Evolutionary conservation across 2,888 invertebrate genomes (phyloP), one percentile per base, ranked within the genome.

Genomic region (Drosophila longiperda): DNA sequence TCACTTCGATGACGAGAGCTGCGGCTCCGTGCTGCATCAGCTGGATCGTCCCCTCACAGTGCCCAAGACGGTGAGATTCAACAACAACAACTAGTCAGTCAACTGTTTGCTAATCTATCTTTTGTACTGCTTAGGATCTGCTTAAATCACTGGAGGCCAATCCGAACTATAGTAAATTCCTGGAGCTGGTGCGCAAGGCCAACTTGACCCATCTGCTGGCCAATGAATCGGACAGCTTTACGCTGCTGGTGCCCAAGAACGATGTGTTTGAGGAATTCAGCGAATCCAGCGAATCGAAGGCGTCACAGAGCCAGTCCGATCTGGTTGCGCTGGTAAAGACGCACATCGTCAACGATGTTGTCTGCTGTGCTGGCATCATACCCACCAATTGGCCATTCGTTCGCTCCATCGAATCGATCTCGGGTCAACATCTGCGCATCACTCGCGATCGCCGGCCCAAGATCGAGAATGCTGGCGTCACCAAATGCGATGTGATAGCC

Each of bases 11-110:
- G 94, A 95, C 72, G 94, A 95, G 86, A 95, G 95, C 38, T 96
- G 96, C 82, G 95, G 95, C 65, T 95, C 95, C 0, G 94, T 95
- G 11, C 92, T 96, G 26, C 96, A 96, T 86, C 94, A 95, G 87
- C 94, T 96, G 1, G 95, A 95, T 84, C 94, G 94, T 80, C 93
- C 95, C 26, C 90, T 95, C 36, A 82, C 93, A 1, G 90, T 92
- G 48, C 92, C 93, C 33, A 90, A 91, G 60, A 83, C 85, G 63
- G 92, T 92, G 75, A 75, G 88, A 55, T 45, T 45, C 1, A 9
- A 12, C 40, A 15, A 29, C 2, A 1, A 32, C 3, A 15, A 29
- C 2, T 17, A 9, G n/a, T n/a, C 9, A 23, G 1, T 6, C 11
- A 0, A 33, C 0, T 15, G 15, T 50, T 17, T 5, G 11, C 5